Base-by-base conservation (phyloP, 2,888 invertebrate genomes). In the Coecobrya sp. region DNA sequence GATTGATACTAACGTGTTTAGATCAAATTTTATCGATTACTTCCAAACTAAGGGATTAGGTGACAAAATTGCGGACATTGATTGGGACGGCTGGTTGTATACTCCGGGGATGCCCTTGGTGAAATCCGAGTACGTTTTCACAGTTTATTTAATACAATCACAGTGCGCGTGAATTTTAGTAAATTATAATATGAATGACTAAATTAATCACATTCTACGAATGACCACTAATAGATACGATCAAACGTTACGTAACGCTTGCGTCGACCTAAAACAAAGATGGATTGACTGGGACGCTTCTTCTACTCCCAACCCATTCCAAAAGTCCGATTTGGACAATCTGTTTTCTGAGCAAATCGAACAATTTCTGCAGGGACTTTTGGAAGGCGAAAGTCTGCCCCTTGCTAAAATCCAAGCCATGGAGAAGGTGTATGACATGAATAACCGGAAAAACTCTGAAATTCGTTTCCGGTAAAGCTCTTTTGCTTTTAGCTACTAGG, bases 51-150 rank as follows among this genome's bases (percentile, higher is more conserved):
- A 95, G 59, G 95, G 92, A 95, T 96, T 84, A 95, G 96, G 65
- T 94, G 95, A 95, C 82, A 95, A 95, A 49, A 95, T 98, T 27
- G 96, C 96, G 36, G 95, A 95, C 0, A 97, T 99, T 1, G 97
- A 99, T 95, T 99, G 99, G 98, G 96, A 98, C 65, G 95, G 96
- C 0, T 99, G 99, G 99, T 96, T 99, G 1, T 96, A 97, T 95
- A 96, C 96, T 49, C 97, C 97, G 76, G 99, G 99, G 86, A 98
- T 99, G 98, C 99, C 99, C 0, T 98, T 98, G 0, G 96, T 97
- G 22, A 98, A 98, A 95, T 98, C 98, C 7, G 96, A 97, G 97
- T 99, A 96, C 96, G 96, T 49, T 49, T 19, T 62, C 19, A 19
- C 1, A 5, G 1, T 59, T 7, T 19, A 59, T 59, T 55, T 10